Evolutionary conservation across 2,797 vertebrate genomes (phyloP), one percentile per base, ranked within the genome.

Genomic region (Pipistrellus kuhlii): DNA sequence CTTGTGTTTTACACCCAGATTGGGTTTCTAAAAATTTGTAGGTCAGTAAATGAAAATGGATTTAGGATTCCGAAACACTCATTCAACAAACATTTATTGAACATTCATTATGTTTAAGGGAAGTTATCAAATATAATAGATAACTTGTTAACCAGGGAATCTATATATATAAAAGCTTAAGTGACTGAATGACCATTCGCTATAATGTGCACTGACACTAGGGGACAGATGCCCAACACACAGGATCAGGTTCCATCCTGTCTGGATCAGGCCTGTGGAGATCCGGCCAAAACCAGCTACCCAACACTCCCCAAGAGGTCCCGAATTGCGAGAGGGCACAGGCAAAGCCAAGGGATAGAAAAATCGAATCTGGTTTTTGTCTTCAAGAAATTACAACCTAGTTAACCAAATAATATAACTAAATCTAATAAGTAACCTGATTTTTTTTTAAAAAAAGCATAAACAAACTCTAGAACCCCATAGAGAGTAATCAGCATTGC

Each of bases 21-120:
- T 89, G 38, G 55, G 25, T 89, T 95, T 89, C 35, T 89, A 69
- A 78, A 92, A 94, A 73, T 73, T 88, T 85, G 20, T 84, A 90
- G 55, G 8, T 66, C 14, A 88, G 35, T 84, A 92, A 88, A 35
- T 92, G 85, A 88, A 88, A 88, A 66, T 71, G 30, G 38, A 85
- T 62, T 82, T 32, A 83, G 78, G 87, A 62, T 83, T 83, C 84
- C 10, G 78, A 88, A 88, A 92, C 35, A 59, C 7, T 77, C 10
- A 35, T 44, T 88, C 84, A 81, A 27, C 44, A 55, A 71, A 41
- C 62, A 69, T 77, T 87, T 77, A 77, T 78, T 77, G 44, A 83
- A 44, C 41, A 44, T 82, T 87, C 30, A 83, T 72, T 77, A 30
- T 91, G 25, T 73, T 92, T 78, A 72, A 92, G 71, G 64, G 55